Conservation (phyloP, 2,113 vertebrate species). For the Perccottus glenii region DNA sequence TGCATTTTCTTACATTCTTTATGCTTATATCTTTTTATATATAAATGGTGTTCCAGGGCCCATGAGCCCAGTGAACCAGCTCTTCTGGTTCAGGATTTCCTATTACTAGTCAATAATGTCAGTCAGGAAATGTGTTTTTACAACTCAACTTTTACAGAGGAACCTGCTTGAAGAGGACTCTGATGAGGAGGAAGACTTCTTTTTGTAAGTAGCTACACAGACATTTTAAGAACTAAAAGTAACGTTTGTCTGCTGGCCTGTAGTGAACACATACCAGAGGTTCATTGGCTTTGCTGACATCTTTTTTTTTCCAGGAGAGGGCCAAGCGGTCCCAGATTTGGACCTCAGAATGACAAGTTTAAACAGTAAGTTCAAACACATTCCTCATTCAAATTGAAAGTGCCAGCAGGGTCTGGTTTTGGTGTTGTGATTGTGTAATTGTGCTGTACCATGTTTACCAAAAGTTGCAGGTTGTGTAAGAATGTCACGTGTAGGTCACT, state of each 20-base stretch:
- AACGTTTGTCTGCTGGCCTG: not conserved
- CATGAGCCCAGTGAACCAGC: not conserved
- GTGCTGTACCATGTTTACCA: constrained; percentile 51
- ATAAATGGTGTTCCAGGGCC: not conserved
- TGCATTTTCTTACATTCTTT: not conserved
- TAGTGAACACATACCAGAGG: not conserved
- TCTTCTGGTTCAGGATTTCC: not conserved
- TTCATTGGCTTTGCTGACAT: not conserved
- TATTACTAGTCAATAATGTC: not conserved
- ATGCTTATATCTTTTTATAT: not conserved
- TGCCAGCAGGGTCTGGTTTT: constrained; percentile 20
- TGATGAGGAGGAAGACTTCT: constrained; percentile 98
- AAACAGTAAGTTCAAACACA: constrained; percentile 89
- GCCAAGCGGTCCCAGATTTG: constrained; percentile 92
- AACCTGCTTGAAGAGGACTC: constrained; percentile 98
- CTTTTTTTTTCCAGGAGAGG: constrained; percentile 84
- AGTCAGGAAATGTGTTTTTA: not conserved
- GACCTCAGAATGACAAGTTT: constrained; percentile 94
- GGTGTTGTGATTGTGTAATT: constrained; percentile 51
- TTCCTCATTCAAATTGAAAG: constrained; percentile 9
- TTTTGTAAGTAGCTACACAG: constrained; percentile 85
- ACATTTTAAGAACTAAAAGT: not conserved
- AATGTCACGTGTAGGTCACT: constrained; percentile 31
- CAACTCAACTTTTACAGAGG: constrained; percentile 79
- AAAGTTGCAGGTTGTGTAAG: constrained; percentile 34